Evolutionary conservation across 2,797 vertebrate genomes (phyloP).

Genomic region (Avahi laniger): DNA sequence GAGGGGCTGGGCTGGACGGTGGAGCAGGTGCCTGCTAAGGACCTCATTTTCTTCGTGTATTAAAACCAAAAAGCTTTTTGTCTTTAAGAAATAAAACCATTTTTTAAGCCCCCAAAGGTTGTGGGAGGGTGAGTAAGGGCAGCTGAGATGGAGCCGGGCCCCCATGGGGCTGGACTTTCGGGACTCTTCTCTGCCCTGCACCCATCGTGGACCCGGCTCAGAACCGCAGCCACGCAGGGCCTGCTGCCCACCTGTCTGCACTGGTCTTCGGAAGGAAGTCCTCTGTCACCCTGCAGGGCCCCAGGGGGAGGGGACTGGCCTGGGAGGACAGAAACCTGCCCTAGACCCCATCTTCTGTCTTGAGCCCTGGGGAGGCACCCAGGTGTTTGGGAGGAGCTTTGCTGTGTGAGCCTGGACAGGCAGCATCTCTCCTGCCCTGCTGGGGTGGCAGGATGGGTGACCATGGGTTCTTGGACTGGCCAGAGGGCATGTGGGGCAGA

Average conservation of each 20-base stretch:
- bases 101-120: conserved; percentile 24
- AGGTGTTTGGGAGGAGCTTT: neutral
- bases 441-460: neutral
- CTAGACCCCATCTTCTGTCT: neutral
- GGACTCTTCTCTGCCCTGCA: neutral
- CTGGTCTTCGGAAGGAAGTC: accelerated
- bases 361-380: neutral
- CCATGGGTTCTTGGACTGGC: neutral
- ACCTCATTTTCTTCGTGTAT: conserved; percentile 70
- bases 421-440: neutral
- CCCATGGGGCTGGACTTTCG: accelerated
- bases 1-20: neutral
- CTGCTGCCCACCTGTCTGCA: neutral
- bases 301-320: accelerated
- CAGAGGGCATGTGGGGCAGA: neutral
- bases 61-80: conserved; percentile 71
- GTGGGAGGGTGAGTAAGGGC: neutral
- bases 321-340: neutral
- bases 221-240: neutral
- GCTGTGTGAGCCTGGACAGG: neutral
- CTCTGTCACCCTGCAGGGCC: neutral
- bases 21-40: conserved; percentile 16
- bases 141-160: neutral
- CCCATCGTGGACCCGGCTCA: accelerated
- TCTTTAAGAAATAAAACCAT: conserved; percentile 76